Evolutionary conservation across 2,888 invertebrate species (phyloP).

Genomic region (Cephus pulcher): DNA sequence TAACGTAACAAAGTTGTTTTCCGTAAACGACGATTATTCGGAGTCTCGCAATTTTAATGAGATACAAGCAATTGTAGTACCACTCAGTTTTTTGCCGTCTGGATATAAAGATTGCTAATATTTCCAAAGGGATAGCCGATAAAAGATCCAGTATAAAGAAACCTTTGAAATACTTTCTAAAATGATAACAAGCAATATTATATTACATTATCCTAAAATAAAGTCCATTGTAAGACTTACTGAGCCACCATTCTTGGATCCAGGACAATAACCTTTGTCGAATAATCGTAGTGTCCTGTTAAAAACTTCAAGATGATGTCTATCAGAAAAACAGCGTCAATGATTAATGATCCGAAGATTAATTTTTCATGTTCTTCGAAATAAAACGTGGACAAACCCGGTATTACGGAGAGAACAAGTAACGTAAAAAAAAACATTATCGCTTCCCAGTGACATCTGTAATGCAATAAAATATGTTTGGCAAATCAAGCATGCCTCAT

Average conservation of each 20-base stretch:
- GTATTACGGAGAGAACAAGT: constrained; percentile 49
- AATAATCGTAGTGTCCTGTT: constrained; percentile 58
- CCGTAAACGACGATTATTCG: constrained; percentile 52
- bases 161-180: constrained; percentile 11
- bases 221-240: constrained; percentile 31
- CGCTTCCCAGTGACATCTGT: constrained; percentile 58
- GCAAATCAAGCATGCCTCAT: not conserved
- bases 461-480: constrained; percentile 20
- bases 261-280: constrained; percentile 50
- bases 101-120: constrained; percentile 34
- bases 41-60: constrained; percentile 55
- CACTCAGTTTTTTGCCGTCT: constrained; percentile 24
- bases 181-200: not conserved
- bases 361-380: constrained; percentile 34
- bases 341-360: constrained; percentile 28
- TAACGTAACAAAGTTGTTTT: constrained; percentile 52
- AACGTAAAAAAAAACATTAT: constrained; percentile 53
- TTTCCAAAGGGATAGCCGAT: constrained; percentile 51
- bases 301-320: constrained; percentile 59
- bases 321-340: constrained; percentile 50
- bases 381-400: constrained; percentile 55
- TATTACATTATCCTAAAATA: not conserved
- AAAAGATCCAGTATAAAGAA: constrained; percentile 31
- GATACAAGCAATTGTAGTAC: constrained; percentile 46
- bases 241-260: constrained; percentile 46